These are phyloP conservation scores for Scaptodrosophila lebanonensis DNA, from an alignment of 1,140 invertebrate species.

Conservation along the genomic window DNA sequence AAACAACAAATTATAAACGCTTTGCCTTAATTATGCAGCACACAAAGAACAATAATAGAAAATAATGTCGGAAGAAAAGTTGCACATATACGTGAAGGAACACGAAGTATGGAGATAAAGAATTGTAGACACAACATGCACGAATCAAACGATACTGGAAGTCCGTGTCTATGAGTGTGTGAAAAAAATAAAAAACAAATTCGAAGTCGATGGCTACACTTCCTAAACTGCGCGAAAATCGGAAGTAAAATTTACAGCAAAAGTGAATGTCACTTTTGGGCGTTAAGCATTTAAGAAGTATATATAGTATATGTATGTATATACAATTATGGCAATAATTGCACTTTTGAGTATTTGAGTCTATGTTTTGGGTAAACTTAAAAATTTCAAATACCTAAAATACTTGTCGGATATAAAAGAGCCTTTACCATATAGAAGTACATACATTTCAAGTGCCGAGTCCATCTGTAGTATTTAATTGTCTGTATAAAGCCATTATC, in stretches of 20 bases:
- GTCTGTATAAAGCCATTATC: too few species aligned
- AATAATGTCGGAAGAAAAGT: slow-evolving; percentile 59
- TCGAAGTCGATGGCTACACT: slow-evolving; percentile 24
- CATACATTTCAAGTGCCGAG: too few species aligned
- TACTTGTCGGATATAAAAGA: too few species aligned
- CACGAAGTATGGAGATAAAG: not conserved
- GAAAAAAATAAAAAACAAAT: not conserved
- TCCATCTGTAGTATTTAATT: too few species aligned
- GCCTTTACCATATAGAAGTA: too few species aligned
- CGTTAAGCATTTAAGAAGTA: too few species aligned
- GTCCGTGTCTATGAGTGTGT: too few species aligned
- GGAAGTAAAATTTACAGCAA: slow-evolving; percentile 39
- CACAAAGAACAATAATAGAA: slow-evolving; percentile 46
- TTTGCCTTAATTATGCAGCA: slow-evolving; percentile 42
- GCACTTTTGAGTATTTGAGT: too few species aligned
- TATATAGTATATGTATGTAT: not conserved
- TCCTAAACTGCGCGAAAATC: slow-evolving; percentile 32
- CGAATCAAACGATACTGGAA: too few species aligned
- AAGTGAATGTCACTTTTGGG: slow-evolving; percentile 28
- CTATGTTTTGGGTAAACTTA: too few species aligned
- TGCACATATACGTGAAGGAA: slow-evolving; percentile 12
- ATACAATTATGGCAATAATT: slow-evolving; percentile 6
- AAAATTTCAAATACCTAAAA: too few species aligned
- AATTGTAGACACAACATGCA: too few species aligned
- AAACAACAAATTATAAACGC: slow-evolving; percentile 25